Percentiles rank a stretch among this genome's conserved stretches.
phyloP scores from a whole-genome alignment of 1,140 invertebrate species.

The Leptestheria dahalacensis region DNA sequence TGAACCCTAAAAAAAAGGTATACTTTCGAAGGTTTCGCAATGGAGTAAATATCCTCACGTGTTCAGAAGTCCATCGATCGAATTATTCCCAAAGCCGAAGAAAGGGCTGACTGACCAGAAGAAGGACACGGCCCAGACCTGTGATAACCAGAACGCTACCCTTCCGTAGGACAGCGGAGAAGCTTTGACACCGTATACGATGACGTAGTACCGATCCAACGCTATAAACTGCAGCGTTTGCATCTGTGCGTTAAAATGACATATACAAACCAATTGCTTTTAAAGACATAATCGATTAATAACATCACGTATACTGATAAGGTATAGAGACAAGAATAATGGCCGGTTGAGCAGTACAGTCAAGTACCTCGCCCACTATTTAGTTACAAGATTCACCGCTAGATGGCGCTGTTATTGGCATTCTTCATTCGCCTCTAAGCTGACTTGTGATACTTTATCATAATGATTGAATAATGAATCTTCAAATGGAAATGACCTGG shows the following conservation, averaged over 20 bases:
- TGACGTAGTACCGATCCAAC: slow-evolving; percentile 26
- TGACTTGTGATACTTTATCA: background rate
- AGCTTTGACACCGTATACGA: slow-evolving; percentile 24
- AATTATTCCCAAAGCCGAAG: slow-evolving; percentile 25
- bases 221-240: slow-evolving; percentile 24
- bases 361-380: too few relatives aligned
- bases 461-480: background rate
- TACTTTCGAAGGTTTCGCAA: too few relatives aligned
- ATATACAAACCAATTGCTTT: too few relatives aligned
- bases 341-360: background rate
- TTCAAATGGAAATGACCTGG: background rate
- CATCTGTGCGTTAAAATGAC: slow-evolving; percentile 21
- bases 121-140: slow-evolving; percentile 22
- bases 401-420: too few relatives aligned
- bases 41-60: slow-evolving; percentile 15
- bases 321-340: background rate
- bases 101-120: slow-evolving; percentile 23
- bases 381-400: too few relatives aligned
- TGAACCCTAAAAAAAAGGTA: too few relatives aligned
- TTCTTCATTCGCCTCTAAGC: too few relatives aligned
- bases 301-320: too few relatives aligned
- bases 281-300: too few relatives aligned
- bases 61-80: slow-evolving; percentile 21
- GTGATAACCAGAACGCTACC: slow-evolving; percentile 19
- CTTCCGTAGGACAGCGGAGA: slow-evolving; percentile 21